Evolutionary conservation across 2,888 invertebrate species (phyloP).

Genomic region (Serrognathus titanus): DNA sequence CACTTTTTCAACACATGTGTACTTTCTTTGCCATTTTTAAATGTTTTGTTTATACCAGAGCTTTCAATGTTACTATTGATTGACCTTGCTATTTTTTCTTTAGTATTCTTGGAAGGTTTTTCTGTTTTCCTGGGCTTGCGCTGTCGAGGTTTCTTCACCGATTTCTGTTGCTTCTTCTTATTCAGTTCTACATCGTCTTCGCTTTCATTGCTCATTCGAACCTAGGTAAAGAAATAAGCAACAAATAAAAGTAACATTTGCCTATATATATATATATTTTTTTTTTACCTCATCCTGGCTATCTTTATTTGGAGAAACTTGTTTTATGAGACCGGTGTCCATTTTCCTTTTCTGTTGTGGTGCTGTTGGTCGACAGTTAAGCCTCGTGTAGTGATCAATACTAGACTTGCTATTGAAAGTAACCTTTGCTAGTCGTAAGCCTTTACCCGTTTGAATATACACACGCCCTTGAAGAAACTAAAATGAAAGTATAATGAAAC

Average conservation of each 20-base stretch:
- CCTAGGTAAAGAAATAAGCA: not conserved
- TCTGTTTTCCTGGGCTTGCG: conserved; percentile 23
- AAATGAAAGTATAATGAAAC: conserved; percentile 31
- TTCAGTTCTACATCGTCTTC: conserved; percentile 36
- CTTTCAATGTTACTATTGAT: not conserved
- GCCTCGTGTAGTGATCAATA: conserved; percentile 49
- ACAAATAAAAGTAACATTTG: not conserved
- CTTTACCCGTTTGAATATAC: conserved; percentile 68
- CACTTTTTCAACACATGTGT: not conserved
- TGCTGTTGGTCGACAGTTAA: conserved; percentile 38
- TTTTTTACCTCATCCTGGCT: conserved; percentile 37
- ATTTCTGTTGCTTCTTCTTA: conserved; percentile 22
- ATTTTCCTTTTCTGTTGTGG: conserved; percentile 34
- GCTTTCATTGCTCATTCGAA: conserved; percentile 32
- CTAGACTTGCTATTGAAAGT: conserved; percentile 52
- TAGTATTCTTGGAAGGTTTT: conserved; percentile 4
- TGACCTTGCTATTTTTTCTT: conserved; percentile 13
- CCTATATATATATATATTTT: no score
- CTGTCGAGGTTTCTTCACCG: conserved; percentile 24
- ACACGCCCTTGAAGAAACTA: conserved; percentile 76
- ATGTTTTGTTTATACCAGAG: not conserved
- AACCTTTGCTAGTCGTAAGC: conserved; percentile 65
- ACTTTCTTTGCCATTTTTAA: not conserved
- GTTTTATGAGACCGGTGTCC: conserved; percentile 41
- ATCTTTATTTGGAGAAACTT: conserved; percentile 40